Evolutionary conservation across 2,888 invertebrate species (phyloP), one percentile per base, ranked within the genome.

Genomic region (Mechanitis messenoides): DNA sequence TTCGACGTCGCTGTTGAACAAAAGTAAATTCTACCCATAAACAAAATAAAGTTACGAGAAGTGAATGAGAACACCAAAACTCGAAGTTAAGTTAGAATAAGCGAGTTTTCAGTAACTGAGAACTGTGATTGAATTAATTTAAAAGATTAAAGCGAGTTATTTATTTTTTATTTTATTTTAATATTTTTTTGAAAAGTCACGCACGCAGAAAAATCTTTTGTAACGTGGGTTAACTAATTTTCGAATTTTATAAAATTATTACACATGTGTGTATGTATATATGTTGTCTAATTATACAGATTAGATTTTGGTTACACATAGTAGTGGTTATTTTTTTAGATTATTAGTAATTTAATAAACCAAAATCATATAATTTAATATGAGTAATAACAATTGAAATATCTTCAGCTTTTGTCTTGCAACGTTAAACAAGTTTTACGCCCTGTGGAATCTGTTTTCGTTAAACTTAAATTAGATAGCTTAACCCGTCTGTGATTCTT

Each of bases 391-490:
- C 20, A 20, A 20, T 20, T 20, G 20, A 20, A 20, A 20, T 20
- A 42, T 9, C 9, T 7, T 50, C 50, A 50, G 53, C 72, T 58
- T 61, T 11, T 78, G 3, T 57, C 69, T 78, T 71, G 58, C 4
- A 53, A 53, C 66, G 63, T 69, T 73, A 72, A 69, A 73, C 73
- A 75, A 72, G 68, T 69, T 68, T 68, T 74, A 73, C 71, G 69
- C 73, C 69, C 72, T 71, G 76, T 68, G 76, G 83, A 84, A 83
- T 86, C 83, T 85, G 85, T 84, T 85, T 85, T 85, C 83, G 74
- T 79, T 81, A 81, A 86, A 87, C 82, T 87, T 86, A 85, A 87
- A 87, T 87, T 85, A 85, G 83, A 83, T 83, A 83, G 80, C 83
- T 84, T 82, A 81, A 77, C 79, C 80, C 81, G 68, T 72, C 77